These are phyloP conservation scores for Ormyrus nitidulus DNA, from an alignment of 2,888 invertebrate genomes.

Conservation along the genomic window DNA sequence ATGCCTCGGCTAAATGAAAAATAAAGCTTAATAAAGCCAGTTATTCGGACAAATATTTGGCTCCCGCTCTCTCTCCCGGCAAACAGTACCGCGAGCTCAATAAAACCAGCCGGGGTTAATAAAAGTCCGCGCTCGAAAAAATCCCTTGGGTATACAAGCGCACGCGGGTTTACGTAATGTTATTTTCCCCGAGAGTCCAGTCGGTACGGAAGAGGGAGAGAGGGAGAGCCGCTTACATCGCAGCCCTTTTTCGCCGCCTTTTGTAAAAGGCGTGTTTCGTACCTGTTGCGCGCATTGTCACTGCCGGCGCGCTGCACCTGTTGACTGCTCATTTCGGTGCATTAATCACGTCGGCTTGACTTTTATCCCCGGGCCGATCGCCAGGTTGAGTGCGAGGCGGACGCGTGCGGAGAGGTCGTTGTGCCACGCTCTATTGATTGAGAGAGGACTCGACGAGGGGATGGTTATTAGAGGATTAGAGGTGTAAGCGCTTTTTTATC, in stretches of 20 bases:
- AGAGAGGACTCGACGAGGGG: no score
- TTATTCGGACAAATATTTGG: no score
- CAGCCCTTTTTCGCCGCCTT: neutral
- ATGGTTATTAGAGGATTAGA: no score
- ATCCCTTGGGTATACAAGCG: neutral
- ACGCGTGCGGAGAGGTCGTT: no score
- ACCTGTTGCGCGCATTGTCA: conserved; percentile 49
- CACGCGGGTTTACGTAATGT: neutral
- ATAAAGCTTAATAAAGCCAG: no score
- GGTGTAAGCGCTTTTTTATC: no score
- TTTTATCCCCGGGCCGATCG: conserved; percentile 21
- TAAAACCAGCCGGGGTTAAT: neutral
- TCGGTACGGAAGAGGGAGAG: no score
- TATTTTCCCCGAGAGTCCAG: no score
- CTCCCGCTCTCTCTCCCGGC: neutral
- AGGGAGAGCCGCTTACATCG: no score
- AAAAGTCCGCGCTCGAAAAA: neutral
- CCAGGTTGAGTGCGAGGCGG: neutral
- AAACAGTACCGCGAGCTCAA: neutral
- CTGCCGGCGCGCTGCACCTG: conserved; percentile 31
- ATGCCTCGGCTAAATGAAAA: no score
- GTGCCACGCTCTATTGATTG: no score
- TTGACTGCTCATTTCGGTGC: conserved; percentile 45
- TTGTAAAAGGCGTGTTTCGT: neutral
- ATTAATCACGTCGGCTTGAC: conserved; percentile 48